Conservation (phyloP, 2,797 vertebrate genomes). For the Pangasius macronema region DNA sequence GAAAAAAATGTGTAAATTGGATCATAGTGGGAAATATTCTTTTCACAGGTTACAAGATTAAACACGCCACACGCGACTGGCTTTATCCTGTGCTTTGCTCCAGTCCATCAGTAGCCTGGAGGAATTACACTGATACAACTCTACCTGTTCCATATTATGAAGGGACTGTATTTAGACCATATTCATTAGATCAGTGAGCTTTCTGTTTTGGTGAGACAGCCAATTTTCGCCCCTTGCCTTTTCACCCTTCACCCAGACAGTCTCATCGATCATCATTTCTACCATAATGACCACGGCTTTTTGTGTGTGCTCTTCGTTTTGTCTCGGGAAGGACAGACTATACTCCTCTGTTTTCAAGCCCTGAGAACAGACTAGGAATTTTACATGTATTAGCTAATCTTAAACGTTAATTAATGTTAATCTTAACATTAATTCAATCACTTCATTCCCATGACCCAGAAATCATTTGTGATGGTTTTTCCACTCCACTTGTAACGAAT, state of each 20-base stretch:
- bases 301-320: not conserved
- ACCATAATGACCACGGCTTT: not conserved
- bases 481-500: conserved; percentile 50
- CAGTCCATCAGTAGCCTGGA: not conserved
- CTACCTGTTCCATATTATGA: not conserved
- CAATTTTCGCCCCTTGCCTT: not conserved
- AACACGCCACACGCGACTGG: not conserved
- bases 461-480: conserved; percentile 13
- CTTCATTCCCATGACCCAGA: not conserved
- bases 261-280: not conserved
- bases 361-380: not conserved
- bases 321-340: not conserved
- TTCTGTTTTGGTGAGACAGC: not conserved
- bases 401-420: too few relatives aligned
- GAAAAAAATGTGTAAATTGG: conserved; percentile 1
- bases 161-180: not conserved
- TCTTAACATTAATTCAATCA: too few relatives aligned
- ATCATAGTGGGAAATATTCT: not conserved
- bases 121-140: not conserved
- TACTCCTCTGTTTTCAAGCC: not conserved
- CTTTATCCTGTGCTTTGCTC: not conserved
- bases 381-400: not conserved
- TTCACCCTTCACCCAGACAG: not conserved
- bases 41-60: not conserved
- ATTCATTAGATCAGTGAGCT: not conserved